These are phyloP conservation scores for Pseudorectes ferrugineus DNA, from an alignment of 2,113 vertebrate genomes.

Conservation along the genomic window DNA sequence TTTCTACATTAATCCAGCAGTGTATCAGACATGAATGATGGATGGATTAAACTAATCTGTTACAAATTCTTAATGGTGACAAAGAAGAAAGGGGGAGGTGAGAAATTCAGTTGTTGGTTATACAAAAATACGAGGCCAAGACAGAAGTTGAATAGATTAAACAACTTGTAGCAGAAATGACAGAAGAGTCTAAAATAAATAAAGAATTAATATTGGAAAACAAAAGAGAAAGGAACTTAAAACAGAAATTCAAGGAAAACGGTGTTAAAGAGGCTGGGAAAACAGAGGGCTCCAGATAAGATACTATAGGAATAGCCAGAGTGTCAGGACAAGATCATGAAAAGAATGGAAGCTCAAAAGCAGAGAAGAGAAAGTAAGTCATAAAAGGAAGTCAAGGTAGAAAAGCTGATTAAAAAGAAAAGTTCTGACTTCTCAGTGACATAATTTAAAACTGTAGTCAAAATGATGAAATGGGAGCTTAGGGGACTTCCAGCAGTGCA, in stretches of 20 bases:
- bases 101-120: neutral
- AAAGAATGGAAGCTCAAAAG: neutral
- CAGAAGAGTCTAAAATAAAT: neutral
- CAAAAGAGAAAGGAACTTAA: neutral
- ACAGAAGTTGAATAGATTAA: neutral
- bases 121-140: neutral
- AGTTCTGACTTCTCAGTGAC: neutral
- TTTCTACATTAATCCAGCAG: slow-evolving; percentile 26
- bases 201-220: neutral
- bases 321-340: neutral
- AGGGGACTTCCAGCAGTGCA: neutral
- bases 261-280: rapidly evolving
- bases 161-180: neutral
- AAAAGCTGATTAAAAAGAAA: neutral
- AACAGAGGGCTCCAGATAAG: neutral
- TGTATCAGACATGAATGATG: neutral
- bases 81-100: neutral
- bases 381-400: neutral
- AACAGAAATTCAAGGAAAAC: neutral
- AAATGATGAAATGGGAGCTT: neutral
- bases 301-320: neutral
- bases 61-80: slow-evolving; percentile 2
- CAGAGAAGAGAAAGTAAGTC: neutral
- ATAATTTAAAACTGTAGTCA: neutral
- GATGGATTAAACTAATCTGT: slow-evolving; percentile 49